A percentile compares a stretch with the other conserved stretches of the same genome.
Evolutionary conservation across 2,888 invertebrate genomes (phyloP).

Genomic region (Enchytraeus crypticus): DNA sequence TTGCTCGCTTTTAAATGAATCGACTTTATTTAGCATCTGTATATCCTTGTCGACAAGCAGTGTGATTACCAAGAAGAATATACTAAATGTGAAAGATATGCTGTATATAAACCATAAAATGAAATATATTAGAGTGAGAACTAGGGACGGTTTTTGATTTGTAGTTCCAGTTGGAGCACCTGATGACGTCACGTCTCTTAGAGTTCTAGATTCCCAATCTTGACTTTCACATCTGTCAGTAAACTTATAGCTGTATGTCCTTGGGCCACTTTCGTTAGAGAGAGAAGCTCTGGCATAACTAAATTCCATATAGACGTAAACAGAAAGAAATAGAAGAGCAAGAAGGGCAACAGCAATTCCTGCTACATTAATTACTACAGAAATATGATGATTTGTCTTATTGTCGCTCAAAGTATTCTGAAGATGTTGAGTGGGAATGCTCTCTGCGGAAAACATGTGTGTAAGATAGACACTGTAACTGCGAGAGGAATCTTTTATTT

Average conservation of each 20-base stretch:
- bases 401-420: not conserved
- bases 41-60: slow-evolving; percentile 17
- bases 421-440: not conserved
- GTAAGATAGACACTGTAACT: not conserved
- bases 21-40: not conserved
- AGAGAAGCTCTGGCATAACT: not conserved
- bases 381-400: not conserved
- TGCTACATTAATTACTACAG: not conserved
- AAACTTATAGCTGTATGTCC: not conserved
- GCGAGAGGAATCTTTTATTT: slow-evolving; percentile 17
- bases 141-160: not conserved
- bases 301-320: not conserved
- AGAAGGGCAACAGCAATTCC: not conserved
- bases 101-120: slow-evolving; percentile 18
- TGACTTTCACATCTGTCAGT: too few relatives aligned
- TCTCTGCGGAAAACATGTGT: not conserved
- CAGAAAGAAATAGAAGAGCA: not conserved
- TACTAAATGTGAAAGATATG: slow-evolving; percentile 20
- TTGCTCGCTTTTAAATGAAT: not conserved
- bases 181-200: too few relatives aligned
- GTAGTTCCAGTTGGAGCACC: too few relatives aligned
- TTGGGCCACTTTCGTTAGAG: not conserved
- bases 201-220: too few relatives aligned
- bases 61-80: slow-evolving; percentile 30
- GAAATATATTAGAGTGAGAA: slow-evolving; percentile 5